phyloP scores from a whole-genome alignment of 64 coral and sea anemone species.

The Orbicella faveolata region DNA sequence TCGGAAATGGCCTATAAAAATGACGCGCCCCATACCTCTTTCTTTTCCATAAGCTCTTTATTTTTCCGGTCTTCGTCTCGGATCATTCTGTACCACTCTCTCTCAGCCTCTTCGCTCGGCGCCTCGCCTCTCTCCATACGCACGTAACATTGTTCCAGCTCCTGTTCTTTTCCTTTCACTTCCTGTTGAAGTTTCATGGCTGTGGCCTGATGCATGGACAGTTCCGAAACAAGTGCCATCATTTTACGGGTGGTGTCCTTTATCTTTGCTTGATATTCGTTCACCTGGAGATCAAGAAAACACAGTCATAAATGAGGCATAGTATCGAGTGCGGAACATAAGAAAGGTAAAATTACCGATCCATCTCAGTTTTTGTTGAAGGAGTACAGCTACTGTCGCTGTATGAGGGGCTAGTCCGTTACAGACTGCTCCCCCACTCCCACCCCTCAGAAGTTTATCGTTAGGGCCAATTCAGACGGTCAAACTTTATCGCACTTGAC shows the following conservation, averaged over 20 bases:
- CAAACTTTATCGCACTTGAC: too few relatives aligned
- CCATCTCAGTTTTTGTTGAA: too few relatives aligned
- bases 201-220: constrained; percentile 96
- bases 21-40: constrained; percentile 32
- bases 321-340: not conserved
- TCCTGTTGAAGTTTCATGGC: constrained; percentile 95
- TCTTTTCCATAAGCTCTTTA: constrained; percentile 54
- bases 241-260: constrained; percentile 98
- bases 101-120: constrained; percentile 84
- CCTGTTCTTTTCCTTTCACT: constrained; percentile 83
- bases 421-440: too few relatives aligned
- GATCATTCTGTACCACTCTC: constrained; percentile 87
- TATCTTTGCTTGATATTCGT: constrained; percentile 98
- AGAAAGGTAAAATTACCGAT: not conserved
- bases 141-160: constrained; percentile 91
- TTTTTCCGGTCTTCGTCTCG: constrained; percentile 77
- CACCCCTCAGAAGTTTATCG: too few relatives aligned
- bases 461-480: too few relatives aligned
- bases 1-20: too few relatives aligned
- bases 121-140: constrained; percentile 98
- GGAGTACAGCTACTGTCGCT: too few relatives aligned
- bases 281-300: constrained; percentile 59
- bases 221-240: constrained; percentile 98
- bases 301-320: too few relatives aligned
- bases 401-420: too few relatives aligned